A percentile compares a stretch with the other conserved stretches of the same genome.
These are phyloP conservation scores for Amazona guildingii DNA, from an alignment of 2,113 vertebrate species.

Conservation along the genomic window DNA sequence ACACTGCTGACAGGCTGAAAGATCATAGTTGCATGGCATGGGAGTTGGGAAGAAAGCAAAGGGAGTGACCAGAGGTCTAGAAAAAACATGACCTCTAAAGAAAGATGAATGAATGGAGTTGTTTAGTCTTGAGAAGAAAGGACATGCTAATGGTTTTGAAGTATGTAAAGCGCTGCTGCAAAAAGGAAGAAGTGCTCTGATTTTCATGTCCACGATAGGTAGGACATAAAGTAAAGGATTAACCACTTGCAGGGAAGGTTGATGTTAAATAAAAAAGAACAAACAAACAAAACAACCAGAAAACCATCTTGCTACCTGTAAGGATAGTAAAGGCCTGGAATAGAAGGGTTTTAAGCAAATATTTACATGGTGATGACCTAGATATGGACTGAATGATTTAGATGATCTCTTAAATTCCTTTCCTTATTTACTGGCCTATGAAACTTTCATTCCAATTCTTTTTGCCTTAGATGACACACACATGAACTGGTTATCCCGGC, in stretches of 20 bases:
- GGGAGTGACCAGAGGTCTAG: conserved; percentile 20
- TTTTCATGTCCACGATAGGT: not conserved
- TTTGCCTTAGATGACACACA: not conserved
- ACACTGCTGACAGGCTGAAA: conserved; percentile 8
- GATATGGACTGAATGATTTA: not conserved
- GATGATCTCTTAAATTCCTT: not conserved
- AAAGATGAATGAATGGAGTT: conserved; percentile 51
- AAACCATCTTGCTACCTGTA: not conserved
- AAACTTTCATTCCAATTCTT: not conserved
- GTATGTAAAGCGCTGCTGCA: not conserved
- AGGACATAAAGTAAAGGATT: not conserved
- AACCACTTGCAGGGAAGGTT: not conserved
- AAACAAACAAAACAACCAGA: not conserved
- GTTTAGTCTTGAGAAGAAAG: conserved; percentile 30
- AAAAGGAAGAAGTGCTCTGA: not conserved
- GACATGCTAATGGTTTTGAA: conserved; percentile 27
- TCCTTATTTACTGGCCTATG: not conserved
- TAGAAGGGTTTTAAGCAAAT: not conserved
- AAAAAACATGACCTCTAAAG: conserved; percentile 59
- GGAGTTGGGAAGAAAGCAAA: conserved; percentile 41
- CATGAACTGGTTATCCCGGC: not conserved
- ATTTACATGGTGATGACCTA: not conserved
- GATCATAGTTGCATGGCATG: not conserved
- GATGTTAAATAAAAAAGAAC: not conserved
- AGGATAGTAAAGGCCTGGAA: not conserved